A percentile compares a stretch with the other conserved stretches of the same genome.
phyloP scores from a whole-genome alignment of 2,113 vertebrate genomes.

The chimpanzee (Pan troglodytes) region NHGRI_mPanTro3-v2.1_pri NC_072413.2:99948001-99948500 shows the following conservation, averaged over 20 bases:
- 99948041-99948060: rapidly evolving
- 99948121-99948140: no score
- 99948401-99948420: rapidly evolving
- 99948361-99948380: no score
- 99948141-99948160: neutral
- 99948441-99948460: no score
- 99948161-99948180: rapidly evolving
- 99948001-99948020: neutral
- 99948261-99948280: no score
- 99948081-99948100: no score
- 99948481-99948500: rapidly evolving
- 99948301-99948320: rapidly evolving
- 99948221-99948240: neutral
- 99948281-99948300: no score
- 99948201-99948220: rapidly evolving
- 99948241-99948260: neutral
- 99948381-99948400: no score
- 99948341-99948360: no score
- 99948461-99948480: no score
- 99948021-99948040: neutral
- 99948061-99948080: neutral
- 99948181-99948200: rapidly evolving
- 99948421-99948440: no score
- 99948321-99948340: no score
- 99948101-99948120: neutral